Percentiles rank a stretch among this genome's conserved stretches.
These are phyloP conservation scores for Acrocephalus arundinaceus DNA, from an alignment of 2,113 vertebrate species.

Conservation along the genomic window DNA sequence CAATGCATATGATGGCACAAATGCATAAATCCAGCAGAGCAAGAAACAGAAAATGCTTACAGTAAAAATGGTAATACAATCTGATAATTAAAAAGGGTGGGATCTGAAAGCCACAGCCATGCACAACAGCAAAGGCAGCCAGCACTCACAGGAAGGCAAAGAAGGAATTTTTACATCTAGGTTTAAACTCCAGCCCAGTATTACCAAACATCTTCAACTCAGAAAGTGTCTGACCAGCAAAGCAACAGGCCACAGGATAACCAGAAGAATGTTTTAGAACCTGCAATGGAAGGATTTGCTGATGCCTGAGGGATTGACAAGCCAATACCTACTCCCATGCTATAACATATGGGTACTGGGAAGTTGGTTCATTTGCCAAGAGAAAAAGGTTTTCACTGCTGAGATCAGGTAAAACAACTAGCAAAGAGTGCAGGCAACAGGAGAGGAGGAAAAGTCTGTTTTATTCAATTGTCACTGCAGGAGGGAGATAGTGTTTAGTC, in stretches of 20 bases:
- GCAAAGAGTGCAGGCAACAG: not conserved
- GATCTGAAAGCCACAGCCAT: not conserved
- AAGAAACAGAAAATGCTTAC: constrained; percentile 34
- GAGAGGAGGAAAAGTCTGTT: not conserved
- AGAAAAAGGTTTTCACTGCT: not conserved
- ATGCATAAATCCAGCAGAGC: constrained; percentile 18
- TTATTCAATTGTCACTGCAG: not conserved
- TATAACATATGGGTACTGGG: not conserved
- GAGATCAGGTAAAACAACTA: not conserved
- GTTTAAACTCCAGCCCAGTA: not conserved
- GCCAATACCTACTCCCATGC: not conserved
- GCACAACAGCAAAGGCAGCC: not conserved
- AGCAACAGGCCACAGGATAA: not conserved
- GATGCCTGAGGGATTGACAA: not conserved
- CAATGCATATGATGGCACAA: not conserved
- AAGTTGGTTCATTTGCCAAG: not conserved
- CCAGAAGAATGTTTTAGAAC: not conserved
- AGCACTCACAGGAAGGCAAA: not conserved
- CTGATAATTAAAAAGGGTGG: constrained; percentile 52
- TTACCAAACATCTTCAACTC: not conserved
- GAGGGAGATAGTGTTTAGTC: not conserved
- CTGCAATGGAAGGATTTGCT: not conserved
- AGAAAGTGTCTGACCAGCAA: not conserved
- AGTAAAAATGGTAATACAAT: constrained; percentile 17
- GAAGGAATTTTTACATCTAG: not conserved